A percentile compares a stretch with the other conserved stretches of the same genome.
Evolutionary conservation across 2,797 vertebrate genomes (phyloP).

Genomic region (Austrolebias charrua): DNA sequence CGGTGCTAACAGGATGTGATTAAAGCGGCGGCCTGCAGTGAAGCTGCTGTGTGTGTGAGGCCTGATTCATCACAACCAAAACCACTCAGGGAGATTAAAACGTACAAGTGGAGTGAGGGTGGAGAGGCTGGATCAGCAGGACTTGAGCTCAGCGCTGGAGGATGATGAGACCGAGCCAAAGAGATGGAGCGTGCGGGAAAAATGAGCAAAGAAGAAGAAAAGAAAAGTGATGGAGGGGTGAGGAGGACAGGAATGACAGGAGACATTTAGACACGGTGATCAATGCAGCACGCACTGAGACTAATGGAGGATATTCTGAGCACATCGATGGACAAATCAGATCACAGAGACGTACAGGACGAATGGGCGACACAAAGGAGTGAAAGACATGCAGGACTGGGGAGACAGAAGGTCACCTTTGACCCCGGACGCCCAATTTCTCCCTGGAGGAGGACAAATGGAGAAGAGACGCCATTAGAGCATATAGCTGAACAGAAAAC

Average conservation of each 20-base stretch:
- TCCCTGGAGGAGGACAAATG: constrained; percentile 82
- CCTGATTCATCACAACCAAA: constrained; percentile 69
- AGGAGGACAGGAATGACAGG: constrained; percentile 13
- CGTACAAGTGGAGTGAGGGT: constrained; percentile 49
- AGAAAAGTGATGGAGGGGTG: constrained; percentile 19
- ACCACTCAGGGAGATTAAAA: constrained; percentile 78
- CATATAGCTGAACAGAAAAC: constrained; percentile 25
- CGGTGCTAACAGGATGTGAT: constrained; percentile 39
- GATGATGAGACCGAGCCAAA: constrained; percentile 61
- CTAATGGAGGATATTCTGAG: constrained; percentile 58
- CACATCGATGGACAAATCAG: constrained; percentile 61
- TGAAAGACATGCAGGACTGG: constrained; percentile 33
- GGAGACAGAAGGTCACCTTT: constrained; percentile 80
- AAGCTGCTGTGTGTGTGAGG: constrained; percentile 40
- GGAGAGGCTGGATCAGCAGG: constrained; percentile 67
- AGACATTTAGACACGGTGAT: constrained; percentile 37
- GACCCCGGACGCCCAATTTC: constrained; percentile 94
- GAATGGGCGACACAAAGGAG: constrained; percentile 8
- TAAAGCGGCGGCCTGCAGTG: constrained; percentile 43
- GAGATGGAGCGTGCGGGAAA: constrained; percentile 16
- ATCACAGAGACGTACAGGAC: constrained; percentile 46
- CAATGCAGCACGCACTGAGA: constrained; percentile 9
- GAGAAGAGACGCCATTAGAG: constrained; percentile 44
- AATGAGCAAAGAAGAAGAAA: constrained; percentile 11
- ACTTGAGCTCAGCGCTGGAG: constrained; percentile 40